Evolutionary conservation across 2,797 vertebrate genomes (phyloP).

Genomic region (Amniataba percoides): DNA sequence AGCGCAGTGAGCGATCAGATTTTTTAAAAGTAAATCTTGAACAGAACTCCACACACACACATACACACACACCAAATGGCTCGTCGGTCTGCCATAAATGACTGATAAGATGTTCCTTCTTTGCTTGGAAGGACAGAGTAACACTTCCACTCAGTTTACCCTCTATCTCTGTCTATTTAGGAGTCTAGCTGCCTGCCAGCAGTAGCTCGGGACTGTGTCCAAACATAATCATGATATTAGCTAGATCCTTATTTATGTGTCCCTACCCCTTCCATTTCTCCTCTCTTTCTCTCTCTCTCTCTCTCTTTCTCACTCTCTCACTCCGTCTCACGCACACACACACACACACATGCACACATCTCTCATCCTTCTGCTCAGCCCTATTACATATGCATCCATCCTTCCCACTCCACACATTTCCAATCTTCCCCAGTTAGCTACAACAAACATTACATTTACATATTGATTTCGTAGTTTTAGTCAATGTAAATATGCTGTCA

Average conservation of each 20-base stretch:
- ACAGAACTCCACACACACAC: conserved; percentile 55
- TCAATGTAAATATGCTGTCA: conserved; percentile 99
- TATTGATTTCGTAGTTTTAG: conserved; percentile 99
- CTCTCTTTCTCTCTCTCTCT: conserved; percentile 44
- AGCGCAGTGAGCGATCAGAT: conserved; percentile 46
- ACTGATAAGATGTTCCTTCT: conserved; percentile 79
- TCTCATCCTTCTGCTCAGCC: conserved; percentile 79
- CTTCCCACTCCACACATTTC: conserved; percentile 85
- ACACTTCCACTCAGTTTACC: conserved; percentile 83
- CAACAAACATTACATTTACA: conserved; percentile 99
- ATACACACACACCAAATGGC: conserved; percentile 69
- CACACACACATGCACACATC: conserved; percentile 61
- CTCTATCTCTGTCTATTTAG: conserved; percentile 80
- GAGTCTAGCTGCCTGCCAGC: conserved; percentile 78
- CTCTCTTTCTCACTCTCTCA: conserved; percentile 20
- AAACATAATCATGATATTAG: conserved; percentile 87
- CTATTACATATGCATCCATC: conserved; percentile 90
- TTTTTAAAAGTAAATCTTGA: conserved; percentile 71
- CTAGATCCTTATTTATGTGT: conserved; percentile 84
- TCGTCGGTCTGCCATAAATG: conserved; percentile 70
- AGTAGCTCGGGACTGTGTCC: conserved; percentile 82
- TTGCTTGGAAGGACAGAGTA: conserved; percentile 84
- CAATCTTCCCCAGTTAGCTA: conserved; percentile 97
- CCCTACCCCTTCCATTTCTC: conserved; percentile 74
- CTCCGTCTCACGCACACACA: conserved; percentile 18